Evolutionary conservation across 2,113 vertebrate genomes (phyloP), one percentile per base, ranked within the genome.

Genomic region (Boleophthalmus pectinirostris): DNA sequence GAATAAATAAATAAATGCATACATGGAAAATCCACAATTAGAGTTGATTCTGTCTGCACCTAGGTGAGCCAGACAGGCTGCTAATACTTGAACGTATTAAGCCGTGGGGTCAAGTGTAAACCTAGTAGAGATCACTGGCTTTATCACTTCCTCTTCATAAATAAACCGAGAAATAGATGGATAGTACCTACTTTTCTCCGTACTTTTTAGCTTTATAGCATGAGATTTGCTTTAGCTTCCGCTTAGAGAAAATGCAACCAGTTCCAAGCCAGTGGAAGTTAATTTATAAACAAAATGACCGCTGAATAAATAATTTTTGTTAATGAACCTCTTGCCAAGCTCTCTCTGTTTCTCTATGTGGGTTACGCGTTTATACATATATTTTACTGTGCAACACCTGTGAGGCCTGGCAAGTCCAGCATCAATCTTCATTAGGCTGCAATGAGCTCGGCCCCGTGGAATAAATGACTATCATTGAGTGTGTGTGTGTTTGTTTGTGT

Each of bases 351-450:
- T 46, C 70, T 82, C 77, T 85, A 86, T 87, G 76, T 91, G 82
- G 87, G 88, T 92, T 88, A 90, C 70, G 75, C 87, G 85, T 92
- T 87, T 85, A 81, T 89, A 82, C 89, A 83, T 79, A 72, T 69
- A 83, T 84, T 90, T 82, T 56, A 72, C 81, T 23, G 58, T 18
- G 80, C 83, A 84, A 83, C 90, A 90, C 87, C 86, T 91, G 89
- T 90, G 82, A 90, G 88, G 79, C 78, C 77, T 71, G 75, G 64
- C 56, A 74, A 77, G 74, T 73, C 75, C 69, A 83, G 78, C 85
- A 90, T 91, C 87, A 89, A 77, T 91, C 90, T 90, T 90, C 86
- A 91, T 92, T 91, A 90, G 84, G 79, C 79, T 82, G 81, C 84
- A 89, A 90, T 79, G 83, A 90, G 89, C 82, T 79, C 86, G 85